Evolutionary conservation across 1,140 invertebrate species (phyloP).

Genomic region (Drosophila sturtevanti): DNA sequence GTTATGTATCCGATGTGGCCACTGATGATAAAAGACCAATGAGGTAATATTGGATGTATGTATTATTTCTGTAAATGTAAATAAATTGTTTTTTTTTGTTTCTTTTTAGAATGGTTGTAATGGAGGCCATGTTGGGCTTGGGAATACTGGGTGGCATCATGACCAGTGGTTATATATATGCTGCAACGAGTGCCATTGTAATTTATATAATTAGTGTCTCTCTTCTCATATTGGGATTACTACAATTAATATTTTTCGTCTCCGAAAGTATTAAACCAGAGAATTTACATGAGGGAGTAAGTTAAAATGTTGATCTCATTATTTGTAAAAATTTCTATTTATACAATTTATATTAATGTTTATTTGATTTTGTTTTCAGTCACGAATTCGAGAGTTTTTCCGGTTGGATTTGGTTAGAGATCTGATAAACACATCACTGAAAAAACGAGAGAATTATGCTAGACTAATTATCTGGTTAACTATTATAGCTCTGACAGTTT

Average conservation of each 20-base stretch:
- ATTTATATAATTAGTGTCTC: slow-evolving; percentile 49
- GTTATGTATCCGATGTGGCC: slow-evolving; percentile 87
- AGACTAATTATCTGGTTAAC: slow-evolving; percentile 86
- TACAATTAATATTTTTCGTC: slow-evolving; percentile 73
- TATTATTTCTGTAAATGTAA: background rate
- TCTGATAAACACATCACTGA: slow-evolving; percentile 85
- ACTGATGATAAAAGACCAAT: slow-evolving; percentile 83
- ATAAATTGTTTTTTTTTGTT: background rate
- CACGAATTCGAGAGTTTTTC: slow-evolving; percentile 83
- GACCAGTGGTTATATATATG: slow-evolving; percentile 82
- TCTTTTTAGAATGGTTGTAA: slow-evolving; percentile 85
- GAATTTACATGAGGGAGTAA: slow-evolving; percentile 52
- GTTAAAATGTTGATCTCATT: background rate
- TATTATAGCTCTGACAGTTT: slow-evolving; percentile 84
- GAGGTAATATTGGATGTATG: slow-evolving; percentile 53
- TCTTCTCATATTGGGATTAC: slow-evolving; percentile 49
- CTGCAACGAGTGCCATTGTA: slow-evolving; percentile 37
- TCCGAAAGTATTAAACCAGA: slow-evolving; percentile 68
- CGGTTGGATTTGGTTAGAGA: slow-evolving; percentile 85
- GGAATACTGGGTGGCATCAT: slow-evolving; percentile 85
- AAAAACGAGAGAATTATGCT: slow-evolving; percentile 85
- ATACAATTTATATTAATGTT: too few species aligned
- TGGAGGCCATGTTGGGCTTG: slow-evolving; percentile 84
- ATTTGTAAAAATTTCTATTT: background rate
- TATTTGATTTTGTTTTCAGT: slow-evolving; percentile 29